Conservation (phyloP, 2,888 invertebrate species). For the Phoenoteleia sp. region DNA sequence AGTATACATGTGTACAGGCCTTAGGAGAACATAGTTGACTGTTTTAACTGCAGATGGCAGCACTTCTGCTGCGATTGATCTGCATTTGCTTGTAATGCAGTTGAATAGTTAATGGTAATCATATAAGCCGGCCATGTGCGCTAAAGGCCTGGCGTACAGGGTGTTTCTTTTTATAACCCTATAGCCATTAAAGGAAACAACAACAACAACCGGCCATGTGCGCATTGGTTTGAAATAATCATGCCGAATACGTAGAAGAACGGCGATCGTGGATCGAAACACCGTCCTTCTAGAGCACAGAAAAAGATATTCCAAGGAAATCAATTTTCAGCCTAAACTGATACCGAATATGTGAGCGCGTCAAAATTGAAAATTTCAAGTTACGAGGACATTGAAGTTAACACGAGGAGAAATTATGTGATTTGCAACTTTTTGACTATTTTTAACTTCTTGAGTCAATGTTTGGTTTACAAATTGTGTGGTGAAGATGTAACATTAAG, state of each 20-base stretch:
- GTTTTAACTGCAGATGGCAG: conserved; percentile 1
- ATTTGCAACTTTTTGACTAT: background rate
- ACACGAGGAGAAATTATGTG: background rate
- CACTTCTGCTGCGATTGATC: background rate
- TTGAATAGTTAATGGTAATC: background rate
- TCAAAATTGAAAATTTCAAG: background rate
- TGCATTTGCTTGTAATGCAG: conserved; percentile 2
- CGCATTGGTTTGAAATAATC: background rate
- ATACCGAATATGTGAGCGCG: background rate
- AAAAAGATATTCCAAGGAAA: background rate
- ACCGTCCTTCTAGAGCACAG: background rate
- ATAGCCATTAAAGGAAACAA: too few relatives aligned
- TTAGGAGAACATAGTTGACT: background rate
- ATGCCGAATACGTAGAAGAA: background rate
- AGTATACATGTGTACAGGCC: conserved; percentile 17
- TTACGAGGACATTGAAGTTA: background rate
- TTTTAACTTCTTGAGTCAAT: conserved; percentile 1
- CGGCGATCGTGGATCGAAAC: background rate
- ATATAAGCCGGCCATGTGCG: background rate
- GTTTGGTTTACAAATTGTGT: background rate
- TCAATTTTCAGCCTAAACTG: background rate
- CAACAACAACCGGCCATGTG: background rate
- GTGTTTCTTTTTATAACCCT: too few relatives aligned
- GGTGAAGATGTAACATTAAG: background rate
- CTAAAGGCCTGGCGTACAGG: too few relatives aligned